Evolutionary conservation across 1,140 invertebrate genomes (phyloP).

Genomic region (Vanessa atalanta): DNA sequence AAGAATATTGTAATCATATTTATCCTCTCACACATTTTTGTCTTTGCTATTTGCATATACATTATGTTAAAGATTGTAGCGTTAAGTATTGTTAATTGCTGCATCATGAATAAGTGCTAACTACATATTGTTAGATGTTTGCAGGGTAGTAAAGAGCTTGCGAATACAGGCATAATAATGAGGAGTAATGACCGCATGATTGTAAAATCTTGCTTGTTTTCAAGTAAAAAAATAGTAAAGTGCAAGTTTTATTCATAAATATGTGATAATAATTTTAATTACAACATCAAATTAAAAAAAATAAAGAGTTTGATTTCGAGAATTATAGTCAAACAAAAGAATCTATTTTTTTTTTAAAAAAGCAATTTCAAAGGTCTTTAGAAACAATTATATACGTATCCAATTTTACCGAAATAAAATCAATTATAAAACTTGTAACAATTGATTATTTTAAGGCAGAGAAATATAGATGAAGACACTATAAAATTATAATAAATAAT

Average conservation of each 20-base stretch:
- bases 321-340: background rate
- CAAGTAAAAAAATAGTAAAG: slow-evolving; percentile 2
- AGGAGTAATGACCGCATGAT: slow-evolving; percentile 19
- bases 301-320: background rate
- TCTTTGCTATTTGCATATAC: slow-evolving; percentile 53
- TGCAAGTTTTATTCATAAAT: background rate
- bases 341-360: too few relatives aligned
- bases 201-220: slow-evolving; percentile 19
- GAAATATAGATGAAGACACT: too few relatives aligned
- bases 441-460: too few relatives aligned
- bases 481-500: background rate
- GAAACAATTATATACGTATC: too few relatives aligned
- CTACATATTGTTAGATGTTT: slow-evolving; percentile 30
- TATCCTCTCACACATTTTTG: slow-evolving; percentile 50
- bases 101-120: slow-evolving; percentile 34
- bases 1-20: slow-evolving; percentile 41
- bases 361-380: too few relatives aligned
- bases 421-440: too few relatives aligned
- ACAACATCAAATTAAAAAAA: background rate
- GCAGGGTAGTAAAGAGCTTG: slow-evolving; percentile 18
- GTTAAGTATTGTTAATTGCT: slow-evolving; percentile 35
- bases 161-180: slow-evolving; percentile 18
- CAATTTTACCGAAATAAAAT: too few relatives aligned
- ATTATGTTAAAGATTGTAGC: slow-evolving; percentile 39
- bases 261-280: background rate